Base-by-base conservation (phyloP, 2,113 vertebrate genomes). In the Crocuta crocuta region DNA sequence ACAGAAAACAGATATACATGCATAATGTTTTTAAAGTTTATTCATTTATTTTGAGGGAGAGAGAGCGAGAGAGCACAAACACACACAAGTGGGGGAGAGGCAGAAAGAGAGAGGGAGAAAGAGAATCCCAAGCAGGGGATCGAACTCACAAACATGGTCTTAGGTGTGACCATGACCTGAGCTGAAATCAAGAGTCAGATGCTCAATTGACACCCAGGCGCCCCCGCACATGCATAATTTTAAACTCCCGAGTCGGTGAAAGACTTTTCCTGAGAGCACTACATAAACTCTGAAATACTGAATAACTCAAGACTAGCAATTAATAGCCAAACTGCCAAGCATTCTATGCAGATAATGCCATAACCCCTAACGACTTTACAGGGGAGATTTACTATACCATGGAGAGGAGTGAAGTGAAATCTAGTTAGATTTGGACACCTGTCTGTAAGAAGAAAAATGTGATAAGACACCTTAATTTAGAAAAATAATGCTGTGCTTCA, bases 401-500 rank as follows among this genome's bases (percentile, higher is more conserved):
- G 11, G n/a, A 93, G 70, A 85, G 12, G 4, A 70, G 31, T 4
- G 48, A 68, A 39, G 8, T 8, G 19, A 43, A 33, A 91, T 9
- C 26, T 70, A 55, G 19, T 71, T 76, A 92, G 80, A 92, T 79
- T 3, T 53, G 31, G 43, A 43, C 61, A 66, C 39, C 43, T 4
- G 83, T 13, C 10, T 55, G 7, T 35, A 87, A 86, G 84, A 65
- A 55, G 23, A 17, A 91, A 87, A 86, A 50, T 3, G 3, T 8
- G 19, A 53, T 23, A n/a, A 8, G 63, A 31, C 26, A 39, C 6
- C 13, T 2, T 16, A 24, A 2, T 58, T 68, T 43, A 70, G 73
- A 80, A 95, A 82, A 90, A 58, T 13, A 55, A 73, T 31, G n/a
- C 16, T 55, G 79, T 28, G 55, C 74, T 61, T 65, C 48, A 70